A percentile compares a stretch with the other conserved stretches of the same genome.
Conservation (phyloP, 2,797 vertebrate genomes). For the Psittacula echo region DNA sequence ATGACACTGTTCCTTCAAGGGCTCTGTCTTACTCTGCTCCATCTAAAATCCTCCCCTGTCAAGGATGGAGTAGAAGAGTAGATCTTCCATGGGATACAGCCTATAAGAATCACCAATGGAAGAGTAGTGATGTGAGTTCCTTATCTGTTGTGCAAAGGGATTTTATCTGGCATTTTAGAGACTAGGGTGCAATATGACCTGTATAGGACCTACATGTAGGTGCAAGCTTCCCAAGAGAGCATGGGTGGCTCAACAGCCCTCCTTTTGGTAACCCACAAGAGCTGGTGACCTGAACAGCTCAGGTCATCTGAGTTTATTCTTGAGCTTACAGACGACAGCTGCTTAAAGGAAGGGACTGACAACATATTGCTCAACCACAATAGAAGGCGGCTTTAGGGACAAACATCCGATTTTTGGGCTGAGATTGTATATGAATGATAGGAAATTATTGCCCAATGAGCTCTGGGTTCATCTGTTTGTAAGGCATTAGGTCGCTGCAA, state of each 20-base stretch:
- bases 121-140: neutral
- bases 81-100: neutral
- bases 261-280: neutral
- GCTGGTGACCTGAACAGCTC: neutral
- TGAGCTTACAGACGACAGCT: neutral
- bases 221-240: neutral
- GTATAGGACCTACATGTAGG: neutral
- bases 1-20: neutral
- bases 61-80: neutral
- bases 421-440: slow-evolving; percentile 6
- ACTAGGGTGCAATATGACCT: neutral
- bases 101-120: neutral
- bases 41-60: neutral
- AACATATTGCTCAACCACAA: neutral
- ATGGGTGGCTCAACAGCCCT: neutral
- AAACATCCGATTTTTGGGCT: neutral
- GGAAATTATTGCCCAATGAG: neutral
- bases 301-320: neutral
- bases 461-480: neutral
- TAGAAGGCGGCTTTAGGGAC: neutral
- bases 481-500: neutral
- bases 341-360: neutral
- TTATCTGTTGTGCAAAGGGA: neutral
- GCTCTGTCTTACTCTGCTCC: neutral
- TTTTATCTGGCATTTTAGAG: neutral